Evolutionary conservation across 2,797 vertebrate species (phyloP), one percentile per base, ranked within the genome.

Genomic region (Tapera naevia): DNA sequence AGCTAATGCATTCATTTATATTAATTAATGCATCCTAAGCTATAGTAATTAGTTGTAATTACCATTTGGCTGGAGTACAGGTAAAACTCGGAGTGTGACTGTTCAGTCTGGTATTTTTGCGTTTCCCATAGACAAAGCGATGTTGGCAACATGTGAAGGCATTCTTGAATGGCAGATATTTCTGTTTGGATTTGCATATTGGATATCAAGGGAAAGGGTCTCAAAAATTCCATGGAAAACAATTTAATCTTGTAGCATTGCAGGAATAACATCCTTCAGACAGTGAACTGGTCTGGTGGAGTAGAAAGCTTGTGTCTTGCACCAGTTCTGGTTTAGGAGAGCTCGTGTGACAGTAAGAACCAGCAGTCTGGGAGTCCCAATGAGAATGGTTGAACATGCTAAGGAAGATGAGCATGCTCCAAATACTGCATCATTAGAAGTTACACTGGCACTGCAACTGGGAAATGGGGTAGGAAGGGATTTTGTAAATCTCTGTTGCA

Each of bases 201-300:
- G 24, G 73, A 5, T 23, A 33, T 30, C 30, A 10, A 6, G 1
- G 28, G 5, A 16, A 14, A 35, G 19, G n/a, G 5, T 3, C 70
- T 21, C 43, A 2, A 33, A 43, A 30, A 8, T 21, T 11, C 1
- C 0, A 1, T 2, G 9, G 4, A 28, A 84, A 32, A 5, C 9
- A 5, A 4, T 45, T 13, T 2, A 6, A 70, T 11, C 62, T 23
- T 5, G 30, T 48, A 56, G 17, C 2, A 9, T 7, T 3, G 0
- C 1, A 1, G 39, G 30, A 14, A 1, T 6, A 18, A 3, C 7
- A 3, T 1, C 41, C 32, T n/a, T 24, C 45, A 6, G 0, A 5
- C 2, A 12, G 13, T 17, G 43, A 48, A 0, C 33, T 1, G 66
- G 3, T 27, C 45, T 6, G n/a, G n/a, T n/a, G n/a, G n/a, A 28